These are phyloP conservation scores for Lamprotornis superbus DNA, from an alignment of 2,113 vertebrate species.

Conservation along the genomic window DNA sequence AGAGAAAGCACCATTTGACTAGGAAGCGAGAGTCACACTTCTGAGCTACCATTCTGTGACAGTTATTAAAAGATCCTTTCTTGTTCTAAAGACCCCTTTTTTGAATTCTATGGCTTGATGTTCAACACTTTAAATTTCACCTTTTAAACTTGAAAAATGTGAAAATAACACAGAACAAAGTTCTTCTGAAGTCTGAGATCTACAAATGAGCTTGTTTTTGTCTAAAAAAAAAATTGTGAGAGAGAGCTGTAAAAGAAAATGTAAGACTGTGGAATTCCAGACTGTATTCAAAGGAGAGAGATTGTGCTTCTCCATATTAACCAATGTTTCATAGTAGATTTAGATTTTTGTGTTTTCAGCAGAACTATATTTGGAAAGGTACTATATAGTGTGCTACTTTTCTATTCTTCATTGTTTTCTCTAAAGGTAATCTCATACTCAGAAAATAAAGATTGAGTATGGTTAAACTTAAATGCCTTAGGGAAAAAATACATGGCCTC, in stretches of 20 bases:
- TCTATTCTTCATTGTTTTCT: not conserved
- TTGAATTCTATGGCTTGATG: not conserved
- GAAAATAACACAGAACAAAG: slow-evolving; percentile 17
- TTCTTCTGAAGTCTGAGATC: not conserved
- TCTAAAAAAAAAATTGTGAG: not conserved
- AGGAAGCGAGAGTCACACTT: not conserved
- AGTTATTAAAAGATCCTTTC: slow-evolving; percentile 41
- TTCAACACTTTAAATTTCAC: slow-evolving; percentile 18
- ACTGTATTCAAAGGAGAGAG: not conserved
- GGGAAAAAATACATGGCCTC: not conserved
- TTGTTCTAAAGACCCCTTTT: not conserved
- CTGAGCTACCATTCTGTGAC: slow-evolving; percentile 16
- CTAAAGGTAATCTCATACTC: not conserved
- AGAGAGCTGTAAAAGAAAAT: not conserved
- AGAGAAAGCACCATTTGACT: not conserved
- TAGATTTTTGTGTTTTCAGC: not conserved
- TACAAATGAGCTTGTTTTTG: not conserved
- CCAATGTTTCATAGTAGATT: not conserved
- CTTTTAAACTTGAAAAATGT: slow-evolving; percentile 5
- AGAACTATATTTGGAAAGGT: not conserved
- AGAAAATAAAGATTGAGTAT: not conserved
- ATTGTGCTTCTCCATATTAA: not conserved
- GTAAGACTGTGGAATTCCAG: not conserved
- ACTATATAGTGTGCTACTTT: not conserved
- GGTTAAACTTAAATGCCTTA: not conserved